Percentiles rank a stretch among this genome's conserved stretches.
Evolutionary conservation across 2,797 vertebrate species (phyloP).

Genomic region (Dendrocincla tyrannina): DNA sequence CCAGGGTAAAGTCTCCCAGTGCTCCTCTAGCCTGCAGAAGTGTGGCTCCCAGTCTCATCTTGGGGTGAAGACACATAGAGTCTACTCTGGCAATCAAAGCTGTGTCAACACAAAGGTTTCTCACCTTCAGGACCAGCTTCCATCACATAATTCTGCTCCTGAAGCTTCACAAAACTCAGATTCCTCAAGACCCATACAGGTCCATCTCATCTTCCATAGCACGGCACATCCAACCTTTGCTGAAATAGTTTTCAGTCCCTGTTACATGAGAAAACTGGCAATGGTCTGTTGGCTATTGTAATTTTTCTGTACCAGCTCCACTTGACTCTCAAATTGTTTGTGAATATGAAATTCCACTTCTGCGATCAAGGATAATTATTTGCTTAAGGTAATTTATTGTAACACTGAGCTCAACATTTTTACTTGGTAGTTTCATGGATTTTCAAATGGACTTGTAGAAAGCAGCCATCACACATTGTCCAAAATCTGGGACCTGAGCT

Average conservation of each 20-base stretch:
- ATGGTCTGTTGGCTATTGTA: neutral
- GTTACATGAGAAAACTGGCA: neutral
- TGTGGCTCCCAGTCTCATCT: neutral
- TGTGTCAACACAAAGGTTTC: neutral
- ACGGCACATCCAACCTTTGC: neutral
- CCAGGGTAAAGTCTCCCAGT: neutral
- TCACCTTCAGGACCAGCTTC: neutral
- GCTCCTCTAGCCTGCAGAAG: neutral
- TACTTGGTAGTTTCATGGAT: neutral
- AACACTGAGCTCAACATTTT: neutral
- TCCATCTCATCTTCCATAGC: neutral
- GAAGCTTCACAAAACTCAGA: neutral
- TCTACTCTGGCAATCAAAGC: neutral
- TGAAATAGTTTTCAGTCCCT: neutral
- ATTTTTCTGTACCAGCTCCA: neutral
- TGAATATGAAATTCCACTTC: neutral
- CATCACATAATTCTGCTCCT: neutral
- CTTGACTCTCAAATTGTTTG: neutral
- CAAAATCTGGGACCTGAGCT: neutral
- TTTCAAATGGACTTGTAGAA: neutral
- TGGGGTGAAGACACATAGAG: neutral
- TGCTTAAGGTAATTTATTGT: neutral
- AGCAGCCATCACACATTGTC: neutral
- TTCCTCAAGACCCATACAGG: neutral
- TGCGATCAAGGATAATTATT: neutral